phyloP scores from a whole-genome alignment of 2,797 vertebrate genomes.

The Bradypodion ventrale region DNA sequence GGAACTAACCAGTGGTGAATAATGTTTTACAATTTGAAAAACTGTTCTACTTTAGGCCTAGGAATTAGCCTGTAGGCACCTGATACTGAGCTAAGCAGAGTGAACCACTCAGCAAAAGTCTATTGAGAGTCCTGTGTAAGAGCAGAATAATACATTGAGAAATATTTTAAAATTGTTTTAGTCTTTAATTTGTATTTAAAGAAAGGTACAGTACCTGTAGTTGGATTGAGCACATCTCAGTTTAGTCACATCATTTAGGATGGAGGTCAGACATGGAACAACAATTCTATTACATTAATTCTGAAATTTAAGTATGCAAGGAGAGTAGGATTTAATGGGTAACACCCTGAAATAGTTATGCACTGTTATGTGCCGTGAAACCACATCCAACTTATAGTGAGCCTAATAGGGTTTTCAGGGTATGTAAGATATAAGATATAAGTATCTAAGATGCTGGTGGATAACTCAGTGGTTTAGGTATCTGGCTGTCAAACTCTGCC shows the following conservation, averaged over 20 bases:
- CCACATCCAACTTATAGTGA: too few relatives aligned
- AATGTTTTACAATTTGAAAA: not conserved
- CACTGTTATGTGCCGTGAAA: too few relatives aligned
- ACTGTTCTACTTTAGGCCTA: not conserved
- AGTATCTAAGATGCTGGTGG: too few relatives aligned
- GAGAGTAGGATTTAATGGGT: not conserved
- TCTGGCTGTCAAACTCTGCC: too few relatives aligned
- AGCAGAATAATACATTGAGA: not conserved
- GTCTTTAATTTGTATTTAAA: not conserved
- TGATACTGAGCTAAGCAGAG: not conserved
- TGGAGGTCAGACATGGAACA: not conserved
- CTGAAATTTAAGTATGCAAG: not conserved
- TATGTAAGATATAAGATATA: too few relatives aligned
- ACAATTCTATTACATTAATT: not conserved
- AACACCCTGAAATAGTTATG: not conserved
- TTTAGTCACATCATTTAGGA: not conserved
- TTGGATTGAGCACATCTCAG: not conserved
- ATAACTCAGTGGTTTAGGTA: too few relatives aligned
- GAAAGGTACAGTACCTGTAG: too few relatives aligned
- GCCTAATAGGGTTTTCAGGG: too few relatives aligned
- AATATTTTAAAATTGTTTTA: not conserved
- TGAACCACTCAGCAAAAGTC: not conserved
- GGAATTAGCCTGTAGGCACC: not conserved
- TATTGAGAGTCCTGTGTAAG: not conserved
- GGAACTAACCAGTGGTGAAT: not conserved